Base-by-base conservation (phyloP, 2,113 vertebrate species). In the Apeltes quadracus region DNA sequence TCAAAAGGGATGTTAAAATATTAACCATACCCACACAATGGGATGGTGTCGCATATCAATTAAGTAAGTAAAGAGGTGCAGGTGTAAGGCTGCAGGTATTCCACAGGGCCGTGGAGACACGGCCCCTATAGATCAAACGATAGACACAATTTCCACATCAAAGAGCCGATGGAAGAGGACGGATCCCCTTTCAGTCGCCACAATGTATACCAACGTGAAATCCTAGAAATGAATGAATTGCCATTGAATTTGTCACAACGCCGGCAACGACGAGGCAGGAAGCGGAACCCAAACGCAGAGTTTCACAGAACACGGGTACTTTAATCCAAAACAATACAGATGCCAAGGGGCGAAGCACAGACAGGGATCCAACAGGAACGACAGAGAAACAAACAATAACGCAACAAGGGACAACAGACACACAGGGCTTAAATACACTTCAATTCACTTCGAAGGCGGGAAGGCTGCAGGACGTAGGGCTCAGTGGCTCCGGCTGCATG, bases 1-100 rank as follows among this genome's bases (percentile, higher is more conserved):
- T 76, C 75, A 82, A 73, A 83, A 87, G 84, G 70, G 78, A 79
- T 63, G 61, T 63, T 91, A 82, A 92, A 92, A 91, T 91, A 92
- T 91, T 92, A 81, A 88, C 55, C 58, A 18, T 13, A 32, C 55
- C 76, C 20, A 44, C 15, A 36, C 50, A 41, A 55, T 43, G 63
- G 39, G 62, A 34, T 34, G 69, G 90, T 89, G 69, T 92, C 81
- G 61, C 18, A 9, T 91, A 70, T 86, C 88, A 61, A 62, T 87
- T 87, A 86, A 89, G 85, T 89, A 85, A 91, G 88, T 87, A 83
- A 88, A 87, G 75, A 75, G 78, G 69, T 57, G 59, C 46, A 79
- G 78, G 72, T 86, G 83, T 75, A 48, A 62, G 50, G 66, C 81
- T 64, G 72, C 55, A 67, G 71, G 58, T 50, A 41, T 75, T 67